Conservation (phyloP, 2,888 invertebrate genomes). For the Aspidapion aeneum region DNA sequence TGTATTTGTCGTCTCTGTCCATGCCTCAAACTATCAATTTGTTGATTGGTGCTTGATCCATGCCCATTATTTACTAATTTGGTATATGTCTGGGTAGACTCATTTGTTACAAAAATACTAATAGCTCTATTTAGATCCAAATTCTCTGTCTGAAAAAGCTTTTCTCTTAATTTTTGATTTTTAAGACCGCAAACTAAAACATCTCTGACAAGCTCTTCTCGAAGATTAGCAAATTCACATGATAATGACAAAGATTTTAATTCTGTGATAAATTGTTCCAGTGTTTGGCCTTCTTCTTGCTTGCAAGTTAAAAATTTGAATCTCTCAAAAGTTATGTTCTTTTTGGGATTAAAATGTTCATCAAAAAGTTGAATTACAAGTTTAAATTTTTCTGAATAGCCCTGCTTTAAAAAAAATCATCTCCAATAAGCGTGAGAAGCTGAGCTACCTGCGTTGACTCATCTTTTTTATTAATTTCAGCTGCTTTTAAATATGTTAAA, state of each 20-base stretch:
- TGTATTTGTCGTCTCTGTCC: neutral
- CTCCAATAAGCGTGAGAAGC: conserved; percentile 14
- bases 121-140: neutral
- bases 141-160: neutral
- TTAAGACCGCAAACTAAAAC: conserved; percentile 18
- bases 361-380: conserved; percentile 13
- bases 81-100: neutral
- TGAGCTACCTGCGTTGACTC: conserved; percentile 15
- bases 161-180: conserved; percentile 19
- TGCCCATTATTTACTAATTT: neutral
- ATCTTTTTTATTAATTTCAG: conserved; percentile 15
- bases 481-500: conserved; percentile 7
- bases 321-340: conserved; percentile 22
- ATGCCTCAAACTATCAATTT: neutral
- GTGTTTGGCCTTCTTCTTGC: conserved; percentile 21
- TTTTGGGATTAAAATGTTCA: conserved; percentile 18
- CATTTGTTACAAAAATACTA: neutral
- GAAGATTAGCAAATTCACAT: conserved; percentile 17
- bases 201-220: conserved; percentile 16
- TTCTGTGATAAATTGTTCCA: conserved; percentile 22
- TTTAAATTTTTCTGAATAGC: conserved; percentile 8
- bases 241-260: conserved; percentile 19
- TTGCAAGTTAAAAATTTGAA: conserved; percentile 15
- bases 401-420: conserved; percentile 8
- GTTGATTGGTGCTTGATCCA: neutral